Base-by-base conservation (phyloP, 2,113 vertebrate genomes). In the Taxidea taxus region DNA sequence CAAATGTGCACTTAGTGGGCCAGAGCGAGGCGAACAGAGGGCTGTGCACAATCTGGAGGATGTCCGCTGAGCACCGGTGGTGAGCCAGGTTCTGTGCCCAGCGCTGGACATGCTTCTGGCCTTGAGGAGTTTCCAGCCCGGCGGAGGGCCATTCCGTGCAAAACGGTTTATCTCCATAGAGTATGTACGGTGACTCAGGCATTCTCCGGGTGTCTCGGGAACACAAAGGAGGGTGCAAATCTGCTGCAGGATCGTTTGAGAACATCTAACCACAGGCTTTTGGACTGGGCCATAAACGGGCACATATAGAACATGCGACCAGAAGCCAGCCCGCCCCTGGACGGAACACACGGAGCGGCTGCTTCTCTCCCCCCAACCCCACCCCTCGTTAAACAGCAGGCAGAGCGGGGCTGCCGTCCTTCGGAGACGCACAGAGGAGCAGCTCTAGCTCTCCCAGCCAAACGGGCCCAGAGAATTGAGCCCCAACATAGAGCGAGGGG, bases 181-280 rank as follows among this genome's bases (percentile, higher is more conserved):
- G 56, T 1, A 0, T 0, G 3, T 60, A 27, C 42, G 14, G 7
- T 10, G 49, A 58, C 37, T 8, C 51, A 47, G 42, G 14, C 21
- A 7, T 44, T 7, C 87, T 47, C 5, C 6, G 2, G 39, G 4
- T 8, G 31, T 23, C 87, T 49, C 2, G 3, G 42, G 42, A 13
- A 6, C 42, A 8, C 13, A 20, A 16, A 34, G 29, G 12, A 4
- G 7, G 42, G 66, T 0, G 18, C 16, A 31, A 31, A 39, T 4
- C 29, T 15, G 86, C 86, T 58, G 31, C 39, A 10, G 70, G 70
- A 20, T 31, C n/a, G 37, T n/a, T 16, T 8, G 87, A 23, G 51
- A 34, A 75, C 37, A 44, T 44, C 42, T 58, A 1, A 51, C 51
- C 12, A 34, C 2, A 39, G 68, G 42, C 51, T 10, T 39, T 39